Conservation (phyloP, 2,113 vertebrate genomes). For the Actenoides lindsayi region DNA sequence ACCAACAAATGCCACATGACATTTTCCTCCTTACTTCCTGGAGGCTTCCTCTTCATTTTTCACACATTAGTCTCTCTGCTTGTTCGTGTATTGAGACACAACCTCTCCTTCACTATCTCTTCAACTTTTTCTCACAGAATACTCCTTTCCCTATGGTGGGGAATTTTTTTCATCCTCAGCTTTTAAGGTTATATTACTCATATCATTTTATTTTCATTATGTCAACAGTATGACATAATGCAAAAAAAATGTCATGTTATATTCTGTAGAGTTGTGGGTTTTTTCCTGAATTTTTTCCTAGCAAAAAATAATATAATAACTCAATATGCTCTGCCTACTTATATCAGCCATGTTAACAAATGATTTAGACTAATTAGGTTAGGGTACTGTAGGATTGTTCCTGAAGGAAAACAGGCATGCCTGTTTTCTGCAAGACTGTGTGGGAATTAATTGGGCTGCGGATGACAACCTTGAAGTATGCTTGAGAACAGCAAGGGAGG, state of each 20-base stretch:
- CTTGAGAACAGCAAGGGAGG: too few relatives aligned
- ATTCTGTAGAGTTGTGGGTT: background rate
- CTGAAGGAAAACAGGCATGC: too few relatives aligned
- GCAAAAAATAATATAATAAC: background rate
- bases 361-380: background rate
- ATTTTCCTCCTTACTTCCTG: background rate
- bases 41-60: background rate
- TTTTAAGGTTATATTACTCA: background rate
- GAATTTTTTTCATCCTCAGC: background rate
- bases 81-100: background rate
- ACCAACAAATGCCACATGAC: background rate
- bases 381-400: background rate
- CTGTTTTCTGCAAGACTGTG: too few relatives aligned
- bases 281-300: background rate
- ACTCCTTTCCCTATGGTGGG: background rate
- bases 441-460: too few relatives aligned
- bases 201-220: background rate
- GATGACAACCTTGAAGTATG: too few relatives aligned
- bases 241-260: background rate
- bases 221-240: background rate
- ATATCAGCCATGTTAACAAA: background rate
- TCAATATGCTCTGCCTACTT: background rate
- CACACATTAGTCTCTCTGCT: background rate
- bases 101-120: background rate
- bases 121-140: background rate